A percentile compares a stretch with the other conserved stretches of the same genome.
phyloP scores from a whole-genome alignment of 2,888 invertebrate genomes.

The Spisula subtruncata region DNA sequence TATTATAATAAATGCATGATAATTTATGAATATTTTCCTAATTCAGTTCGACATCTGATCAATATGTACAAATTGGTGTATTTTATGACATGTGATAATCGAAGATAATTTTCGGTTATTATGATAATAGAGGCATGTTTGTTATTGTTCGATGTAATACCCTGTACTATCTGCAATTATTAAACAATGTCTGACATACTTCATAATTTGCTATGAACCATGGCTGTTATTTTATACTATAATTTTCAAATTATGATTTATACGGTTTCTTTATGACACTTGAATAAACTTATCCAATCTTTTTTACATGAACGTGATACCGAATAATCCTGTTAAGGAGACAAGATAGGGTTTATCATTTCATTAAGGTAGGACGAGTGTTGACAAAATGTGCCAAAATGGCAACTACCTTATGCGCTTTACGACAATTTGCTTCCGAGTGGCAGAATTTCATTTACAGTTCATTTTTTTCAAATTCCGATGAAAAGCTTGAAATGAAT shows the following conservation, averaged over 20 bases:
- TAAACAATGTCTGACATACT: background rate
- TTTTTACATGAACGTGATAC: background rate
- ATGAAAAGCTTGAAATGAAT: slow-evolving; percentile 23
- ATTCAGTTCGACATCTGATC: background rate
- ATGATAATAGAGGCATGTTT: background rate
- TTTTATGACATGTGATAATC: background rate
- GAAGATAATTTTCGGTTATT: background rate
- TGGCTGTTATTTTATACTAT: background rate
- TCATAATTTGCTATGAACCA: slow-evolving; percentile 19
- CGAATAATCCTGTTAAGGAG: background rate
- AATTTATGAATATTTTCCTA: background rate
- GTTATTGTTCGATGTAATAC: background rate
- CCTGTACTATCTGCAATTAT: background rate
- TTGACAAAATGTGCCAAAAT: background rate
- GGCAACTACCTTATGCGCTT: background rate
- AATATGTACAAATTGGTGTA: slow-evolving; percentile 1
- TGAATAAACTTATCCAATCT: background rate
- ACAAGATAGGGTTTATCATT: slow-evolving; percentile 14
- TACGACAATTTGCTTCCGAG: background rate
- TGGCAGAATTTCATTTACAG: background rate
- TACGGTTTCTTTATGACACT: background rate
- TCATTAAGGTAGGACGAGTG: background rate
- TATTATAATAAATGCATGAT: no score
- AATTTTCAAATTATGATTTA: slow-evolving; percentile 14
- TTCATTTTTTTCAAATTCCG: slow-evolving; percentile 28